Evolutionary conservation across 1,140 invertebrate species (phyloP).

Genomic region (Tetramorium simillimum): DNA sequence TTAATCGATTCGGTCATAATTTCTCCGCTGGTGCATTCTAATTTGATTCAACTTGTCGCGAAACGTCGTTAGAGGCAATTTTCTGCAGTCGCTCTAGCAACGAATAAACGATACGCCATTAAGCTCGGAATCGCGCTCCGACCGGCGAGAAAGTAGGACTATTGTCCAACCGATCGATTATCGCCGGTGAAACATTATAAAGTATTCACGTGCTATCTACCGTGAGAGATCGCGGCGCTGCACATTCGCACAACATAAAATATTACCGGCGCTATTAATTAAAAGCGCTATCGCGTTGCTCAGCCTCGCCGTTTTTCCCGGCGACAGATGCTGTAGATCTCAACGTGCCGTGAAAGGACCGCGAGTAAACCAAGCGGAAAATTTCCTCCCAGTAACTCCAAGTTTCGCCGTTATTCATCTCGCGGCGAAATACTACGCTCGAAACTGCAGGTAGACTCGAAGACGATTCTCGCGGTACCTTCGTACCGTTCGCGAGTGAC

Average conservation of each 20-base stretch:
- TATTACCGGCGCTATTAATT: conserved; percentile 26
- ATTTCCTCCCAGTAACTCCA: not conserved
- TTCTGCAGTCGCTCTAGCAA: not conserved
- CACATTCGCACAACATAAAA: not conserved
- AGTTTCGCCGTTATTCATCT: not conserved
- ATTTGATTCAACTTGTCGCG: conserved; percentile 6
- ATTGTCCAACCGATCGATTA: conserved; percentile 39
- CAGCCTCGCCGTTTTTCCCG: not conserved
- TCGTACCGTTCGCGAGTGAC: not conserved
- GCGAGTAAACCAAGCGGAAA: conserved; percentile 9
- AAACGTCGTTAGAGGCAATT: not conserved
- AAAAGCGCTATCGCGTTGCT: not conserved
- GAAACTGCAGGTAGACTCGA: not conserved
- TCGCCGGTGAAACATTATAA: conserved; percentile 30
- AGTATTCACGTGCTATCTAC: conserved; percentile 29
- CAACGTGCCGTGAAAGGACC: not conserved
- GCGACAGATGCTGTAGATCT: conserved; percentile 24
- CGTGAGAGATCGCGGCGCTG: not conserved
- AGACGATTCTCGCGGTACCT: not conserved
- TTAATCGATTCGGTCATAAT: not conserved
- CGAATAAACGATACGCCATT: conserved; percentile 10
- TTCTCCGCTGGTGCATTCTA: not conserved
- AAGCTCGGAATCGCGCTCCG: not conserved
- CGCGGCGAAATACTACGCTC: not conserved
- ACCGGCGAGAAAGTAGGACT: conserved; percentile 3